Conservation (phyloP, 2,888 invertebrate genomes). For the Notodonta dromedarius region DNA sequence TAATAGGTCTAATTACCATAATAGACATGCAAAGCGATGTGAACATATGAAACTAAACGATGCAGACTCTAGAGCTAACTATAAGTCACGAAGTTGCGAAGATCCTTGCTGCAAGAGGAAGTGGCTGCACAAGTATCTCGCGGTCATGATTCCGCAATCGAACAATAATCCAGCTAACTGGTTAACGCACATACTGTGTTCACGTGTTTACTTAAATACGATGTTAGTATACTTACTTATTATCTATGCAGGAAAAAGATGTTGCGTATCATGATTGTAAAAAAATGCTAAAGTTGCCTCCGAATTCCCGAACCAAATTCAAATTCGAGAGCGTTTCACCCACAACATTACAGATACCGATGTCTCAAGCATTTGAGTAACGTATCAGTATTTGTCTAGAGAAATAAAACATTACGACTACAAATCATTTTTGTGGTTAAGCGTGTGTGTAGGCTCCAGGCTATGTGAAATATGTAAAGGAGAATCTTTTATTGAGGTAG, state of each 20-base stretch:
- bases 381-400: too few species aligned
- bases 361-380: too few species aligned
- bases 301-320: too few species aligned
- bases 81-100: slow-evolving; percentile 50
- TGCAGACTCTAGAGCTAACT: slow-evolving; percentile 27
- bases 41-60: slow-evolving; percentile 37
- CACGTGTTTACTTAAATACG: slow-evolving; percentile 45
- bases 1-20: slow-evolving; percentile 37
- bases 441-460: too few species aligned
- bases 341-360: too few species aligned
- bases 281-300: too few species aligned
- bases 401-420: too few species aligned
- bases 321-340: too few species aligned
- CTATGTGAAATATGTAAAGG: too few species aligned
- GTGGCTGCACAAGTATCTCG: slow-evolving; percentile 41
- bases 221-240: slow-evolving; percentile 23
- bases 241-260: background rate
- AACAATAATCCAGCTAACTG: slow-evolving; percentile 55
- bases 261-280: background rate
- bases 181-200: slow-evolving; percentile 49
- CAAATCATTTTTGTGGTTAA: too few species aligned
- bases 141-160: slow-evolving; percentile 56
- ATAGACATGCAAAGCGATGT: slow-evolving; percentile 39
- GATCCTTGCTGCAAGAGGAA: slow-evolving; percentile 57
- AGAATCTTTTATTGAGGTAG: background rate